A percentile compares a stretch with the other conserved stretches of the same genome.
Evolutionary conservation across 2,113 vertebrate genomes (phyloP).

Genomic region (Rhinoptilus africanus): DNA sequence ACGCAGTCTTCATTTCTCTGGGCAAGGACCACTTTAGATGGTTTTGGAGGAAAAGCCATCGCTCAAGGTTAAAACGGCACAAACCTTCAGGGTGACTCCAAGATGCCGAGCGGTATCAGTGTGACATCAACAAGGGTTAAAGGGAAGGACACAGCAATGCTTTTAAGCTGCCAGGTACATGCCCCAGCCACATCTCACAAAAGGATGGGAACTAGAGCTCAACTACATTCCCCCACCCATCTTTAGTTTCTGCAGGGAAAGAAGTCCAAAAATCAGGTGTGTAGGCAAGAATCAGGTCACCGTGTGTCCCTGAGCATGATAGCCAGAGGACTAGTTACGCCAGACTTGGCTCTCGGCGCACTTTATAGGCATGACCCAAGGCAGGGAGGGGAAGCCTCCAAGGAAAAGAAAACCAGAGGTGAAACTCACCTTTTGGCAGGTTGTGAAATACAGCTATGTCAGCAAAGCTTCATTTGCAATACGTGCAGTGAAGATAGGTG

Average conservation of each 20-base stretch:
- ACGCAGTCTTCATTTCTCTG: background rate
- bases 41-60: background rate
- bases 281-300: background rate
- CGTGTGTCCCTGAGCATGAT: fast-evolving
- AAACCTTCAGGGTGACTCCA: background rate
- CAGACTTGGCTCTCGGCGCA: background rate
- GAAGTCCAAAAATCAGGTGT: background rate
- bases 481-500: background rate
- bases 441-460: background rate
- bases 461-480: background rate
- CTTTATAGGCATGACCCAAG: background rate
- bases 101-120: background rate
- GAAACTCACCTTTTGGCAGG: background rate
- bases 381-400: background rate
- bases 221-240: background rate
- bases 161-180: background rate
- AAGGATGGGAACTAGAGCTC: background rate
- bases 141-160: background rate
- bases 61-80: background rate
- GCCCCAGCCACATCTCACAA: background rate
- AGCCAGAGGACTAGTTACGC: background rate
- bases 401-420: background rate
- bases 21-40: background rate
- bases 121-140: background rate
- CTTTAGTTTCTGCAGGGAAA: background rate